Evolutionary conservation across 53 echinoderm and acorn worm genomes (phyloP).

Genomic region (Temnopleurus reevesii): DNA sequence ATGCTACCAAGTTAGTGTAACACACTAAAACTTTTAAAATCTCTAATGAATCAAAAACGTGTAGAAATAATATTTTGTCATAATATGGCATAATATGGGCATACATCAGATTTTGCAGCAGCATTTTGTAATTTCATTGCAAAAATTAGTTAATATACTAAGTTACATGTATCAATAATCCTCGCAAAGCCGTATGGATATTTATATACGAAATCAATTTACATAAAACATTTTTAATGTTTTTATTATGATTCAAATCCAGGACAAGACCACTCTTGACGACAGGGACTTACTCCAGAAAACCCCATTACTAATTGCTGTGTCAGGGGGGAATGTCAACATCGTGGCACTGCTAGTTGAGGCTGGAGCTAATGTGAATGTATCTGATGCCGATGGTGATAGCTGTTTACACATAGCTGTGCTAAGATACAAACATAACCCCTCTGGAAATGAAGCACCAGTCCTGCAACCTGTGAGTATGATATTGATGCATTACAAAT

Average conservation of each 20-base stretch:
- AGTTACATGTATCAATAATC: no score
- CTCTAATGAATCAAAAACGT: no score
- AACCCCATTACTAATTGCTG: constrained; percentile 79
- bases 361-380: constrained; percentile 76
- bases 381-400: constrained; percentile 83
- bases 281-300: constrained; percentile 63
- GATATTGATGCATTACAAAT: neutral
- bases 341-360: constrained; percentile 78
- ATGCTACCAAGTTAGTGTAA: no score
- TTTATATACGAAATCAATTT: no score
- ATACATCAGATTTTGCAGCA: no score
- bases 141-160: no score
- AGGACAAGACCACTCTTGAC: constrained; percentile 81
- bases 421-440: constrained; percentile 76
- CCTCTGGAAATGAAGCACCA: constrained; percentile 55
- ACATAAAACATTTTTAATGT: no score
- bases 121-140: no score
- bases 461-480: neutral
- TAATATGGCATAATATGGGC: no score
- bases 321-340: constrained; percentile 82
- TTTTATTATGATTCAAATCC: neutral
- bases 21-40: no score
- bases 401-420: constrained; percentile 84
- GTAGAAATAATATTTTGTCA: no score
- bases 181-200: no score